phyloP scores from a whole-genome alignment of 2,888 invertebrate species.

The Ennomos fuscantarius region DNA sequence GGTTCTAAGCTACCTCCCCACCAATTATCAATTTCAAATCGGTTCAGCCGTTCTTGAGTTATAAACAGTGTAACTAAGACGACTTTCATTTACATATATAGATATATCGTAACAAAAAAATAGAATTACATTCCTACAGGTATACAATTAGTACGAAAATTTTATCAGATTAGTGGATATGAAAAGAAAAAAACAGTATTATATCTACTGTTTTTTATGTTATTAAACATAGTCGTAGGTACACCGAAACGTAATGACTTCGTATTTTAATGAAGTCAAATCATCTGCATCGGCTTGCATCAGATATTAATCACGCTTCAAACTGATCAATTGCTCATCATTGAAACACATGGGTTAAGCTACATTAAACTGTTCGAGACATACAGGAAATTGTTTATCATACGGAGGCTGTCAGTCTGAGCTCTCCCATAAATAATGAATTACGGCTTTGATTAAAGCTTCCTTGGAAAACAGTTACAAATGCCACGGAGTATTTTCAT shows the following conservation, averaged over 20 bases:
- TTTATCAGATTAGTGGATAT: too few species aligned
- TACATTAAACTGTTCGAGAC: neutral
- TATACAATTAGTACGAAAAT: too few species aligned
- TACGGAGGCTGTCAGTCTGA: slow-evolving; percentile 3
- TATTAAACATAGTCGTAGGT: too few species aligned
- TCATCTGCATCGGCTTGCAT: neutral
- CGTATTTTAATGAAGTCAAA: slow-evolving; percentile 6
- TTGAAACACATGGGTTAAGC: slow-evolving; percentile 6
- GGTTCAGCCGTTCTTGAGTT: too few species aligned
- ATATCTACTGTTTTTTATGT: too few species aligned
- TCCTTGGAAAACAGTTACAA: neutral
- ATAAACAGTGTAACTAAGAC: too few species aligned
- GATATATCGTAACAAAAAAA: too few species aligned
- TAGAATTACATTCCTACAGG: too few species aligned
- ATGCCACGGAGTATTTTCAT: neutral
- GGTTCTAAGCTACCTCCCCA: too few species aligned
- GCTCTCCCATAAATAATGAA: neutral
- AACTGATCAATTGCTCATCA: slow-evolving; percentile 10
- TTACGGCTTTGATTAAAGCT: neutral
- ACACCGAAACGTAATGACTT: neutral
- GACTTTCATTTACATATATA: too few species aligned
- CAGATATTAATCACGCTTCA: slow-evolving; percentile 11
- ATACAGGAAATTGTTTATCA: slow-evolving; percentile 18
- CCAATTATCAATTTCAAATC: too few species aligned
- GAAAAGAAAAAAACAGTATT: too few species aligned